These are phyloP conservation scores for Sterna hirundo DNA, from an alignment of 2,113 vertebrate species.

Conservation along the genomic window DNA sequence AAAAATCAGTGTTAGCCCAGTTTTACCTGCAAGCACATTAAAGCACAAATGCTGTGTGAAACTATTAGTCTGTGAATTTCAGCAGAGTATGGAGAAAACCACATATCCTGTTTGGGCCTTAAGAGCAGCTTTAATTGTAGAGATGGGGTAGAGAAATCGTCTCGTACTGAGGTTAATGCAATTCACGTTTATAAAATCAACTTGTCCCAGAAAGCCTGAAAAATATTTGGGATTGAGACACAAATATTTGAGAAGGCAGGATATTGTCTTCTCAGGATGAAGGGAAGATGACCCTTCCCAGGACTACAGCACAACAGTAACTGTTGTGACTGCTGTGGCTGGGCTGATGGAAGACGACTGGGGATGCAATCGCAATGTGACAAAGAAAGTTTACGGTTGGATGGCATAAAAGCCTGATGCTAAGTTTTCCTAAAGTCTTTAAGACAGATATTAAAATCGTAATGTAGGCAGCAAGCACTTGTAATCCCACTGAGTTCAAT, in stretches of 20 bases:
- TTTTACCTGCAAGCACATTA: neutral
- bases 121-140: neutral
- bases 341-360: neutral
- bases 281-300: neutral
- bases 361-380: neutral
- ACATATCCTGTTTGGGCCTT: neutral
- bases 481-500: conserved; percentile 14
- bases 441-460: conserved; percentile 17
- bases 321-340: neutral
- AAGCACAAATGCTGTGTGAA: neutral
- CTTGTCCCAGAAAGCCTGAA: neutral
- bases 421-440: conserved; percentile 9
- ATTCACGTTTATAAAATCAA: neutral
- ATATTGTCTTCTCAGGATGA: neutral
- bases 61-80: neutral
- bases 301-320: neutral
- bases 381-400: neutral
- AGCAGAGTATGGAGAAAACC: neutral
- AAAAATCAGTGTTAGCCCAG: neutral
- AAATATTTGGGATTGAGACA: neutral
- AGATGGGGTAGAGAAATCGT: neutral
- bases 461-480: neutral
- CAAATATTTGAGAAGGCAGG: neutral
- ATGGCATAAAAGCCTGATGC: neutral
- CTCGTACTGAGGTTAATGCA: neutral